Conservation (phyloP, 2,797 vertebrate species). For the Paratrypauchen microcephalus region DNA sequence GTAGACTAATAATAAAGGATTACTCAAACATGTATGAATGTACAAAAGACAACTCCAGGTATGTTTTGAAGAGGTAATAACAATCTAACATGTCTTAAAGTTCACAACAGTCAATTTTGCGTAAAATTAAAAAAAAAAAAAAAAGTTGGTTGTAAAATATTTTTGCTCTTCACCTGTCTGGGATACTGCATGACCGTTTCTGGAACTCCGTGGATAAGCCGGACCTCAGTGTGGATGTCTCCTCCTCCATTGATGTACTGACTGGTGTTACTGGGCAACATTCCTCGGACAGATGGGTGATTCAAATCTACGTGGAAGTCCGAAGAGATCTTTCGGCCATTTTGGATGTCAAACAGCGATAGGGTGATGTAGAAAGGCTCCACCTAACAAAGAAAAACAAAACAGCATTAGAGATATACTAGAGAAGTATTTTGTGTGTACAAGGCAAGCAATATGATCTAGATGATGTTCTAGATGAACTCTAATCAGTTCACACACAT, state of each 20-base stretch:
- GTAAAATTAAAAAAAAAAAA: too few relatives aligned
- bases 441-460: too few relatives aligned
- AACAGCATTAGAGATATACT: background rate
- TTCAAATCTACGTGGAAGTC: constrained; percentile 98
- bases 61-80: too few relatives aligned
- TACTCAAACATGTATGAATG: too few relatives aligned
- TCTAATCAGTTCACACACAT: background rate
- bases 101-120: too few relatives aligned
- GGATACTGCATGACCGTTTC: constrained; percentile 89
- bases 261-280: constrained; percentile 76
- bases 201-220: constrained; percentile 76
- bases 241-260: constrained; percentile 82
- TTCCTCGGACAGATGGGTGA: constrained; percentile 87
- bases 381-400: constrained; percentile 76
- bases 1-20: too few relatives aligned
- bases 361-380: constrained; percentile 96
- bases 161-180: constrained; percentile 80
- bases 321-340: constrained; percentile 91
- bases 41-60: too few relatives aligned
- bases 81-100: too few relatives aligned
- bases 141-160: too few relatives aligned
- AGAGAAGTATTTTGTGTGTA: background rate
- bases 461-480: too few relatives aligned
- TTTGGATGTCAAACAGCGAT: constrained; percentile 93
- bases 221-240: constrained; percentile 70